Percentiles rank a stretch among this genome's conserved stretches.
Evolutionary conservation across 2,888 invertebrate species (phyloP).

Genomic region (Nemurella pictetii): DNA sequence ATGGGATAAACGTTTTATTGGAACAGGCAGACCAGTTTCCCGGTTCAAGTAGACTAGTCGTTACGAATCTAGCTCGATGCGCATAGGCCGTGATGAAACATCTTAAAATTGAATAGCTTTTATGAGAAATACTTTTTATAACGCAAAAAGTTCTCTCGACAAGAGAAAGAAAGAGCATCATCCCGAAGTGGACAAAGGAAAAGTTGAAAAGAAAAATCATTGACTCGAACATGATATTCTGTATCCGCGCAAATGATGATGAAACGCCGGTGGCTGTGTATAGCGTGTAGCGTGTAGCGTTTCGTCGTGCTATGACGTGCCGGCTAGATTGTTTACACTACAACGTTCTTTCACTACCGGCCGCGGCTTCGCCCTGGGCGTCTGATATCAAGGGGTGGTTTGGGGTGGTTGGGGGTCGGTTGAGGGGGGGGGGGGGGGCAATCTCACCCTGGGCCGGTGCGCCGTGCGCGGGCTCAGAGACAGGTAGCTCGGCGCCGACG

Average conservation of each 20-base stretch:
- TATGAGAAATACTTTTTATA: constrained; percentile 8
- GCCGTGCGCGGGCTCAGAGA: constrained; percentile 81
- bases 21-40: background rate
- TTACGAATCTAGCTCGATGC: background rate
- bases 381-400: background rate
- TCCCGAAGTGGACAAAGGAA: constrained; percentile 9
- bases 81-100: background rate
- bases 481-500: constrained; percentile 63
- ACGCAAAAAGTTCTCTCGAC: background rate
- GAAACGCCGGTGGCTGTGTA: background rate
- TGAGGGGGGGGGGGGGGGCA: background rate
- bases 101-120: constrained; percentile 1
- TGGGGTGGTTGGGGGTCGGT: too few relatives aligned
- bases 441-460: constrained; percentile 63
- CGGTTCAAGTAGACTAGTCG: background rate
- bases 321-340: background rate
- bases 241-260: background rate
- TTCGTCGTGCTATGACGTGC: background rate
- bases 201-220: background rate
- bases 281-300: background rate
- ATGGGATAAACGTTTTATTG: background rate
- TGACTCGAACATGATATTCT: background rate
- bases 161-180: background rate
- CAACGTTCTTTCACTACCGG: background rate
- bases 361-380: background rate